Conservation (phyloP, 1,140 invertebrate species). For the Globodera ellingtonae region DNA sequence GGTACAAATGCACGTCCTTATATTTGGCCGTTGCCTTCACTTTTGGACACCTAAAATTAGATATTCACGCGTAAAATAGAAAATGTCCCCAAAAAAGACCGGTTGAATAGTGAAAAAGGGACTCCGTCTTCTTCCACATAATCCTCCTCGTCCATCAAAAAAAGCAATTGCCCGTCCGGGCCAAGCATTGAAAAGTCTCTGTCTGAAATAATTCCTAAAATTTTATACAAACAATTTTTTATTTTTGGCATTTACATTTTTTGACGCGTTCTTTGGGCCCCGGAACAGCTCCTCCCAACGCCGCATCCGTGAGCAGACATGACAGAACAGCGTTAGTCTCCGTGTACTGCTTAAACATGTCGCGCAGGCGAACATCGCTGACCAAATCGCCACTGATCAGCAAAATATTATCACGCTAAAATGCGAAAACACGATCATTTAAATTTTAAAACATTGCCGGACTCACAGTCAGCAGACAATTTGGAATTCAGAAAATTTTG, state of each 20-base stretch:
- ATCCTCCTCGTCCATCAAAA: constrained; percentile 48
- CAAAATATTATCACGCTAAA: constrained; percentile 48
- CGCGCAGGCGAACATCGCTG: constrained; percentile 40
- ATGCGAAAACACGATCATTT: too few relatives aligned
- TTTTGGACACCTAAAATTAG: constrained; percentile 36
- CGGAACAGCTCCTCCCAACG: constrained; percentile 35
- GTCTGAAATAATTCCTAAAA: constrained; percentile 35
- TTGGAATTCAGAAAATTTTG: too few relatives aligned
- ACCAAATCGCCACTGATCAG: constrained; percentile 49
- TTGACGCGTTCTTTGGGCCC: constrained; percentile 40
- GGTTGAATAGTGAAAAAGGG: neutral
- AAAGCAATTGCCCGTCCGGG: constrained; percentile 42
- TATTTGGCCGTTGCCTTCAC: constrained; percentile 47
- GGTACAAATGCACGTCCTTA: constrained; percentile 50
- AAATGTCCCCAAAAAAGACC: neutral
- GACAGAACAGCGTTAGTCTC: constrained; percentile 40
- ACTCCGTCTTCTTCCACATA: constrained; percentile 43
- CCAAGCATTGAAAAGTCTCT: constrained; percentile 44
- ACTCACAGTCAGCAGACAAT: too few relatives aligned
- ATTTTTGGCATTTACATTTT: constrained; percentile 32
- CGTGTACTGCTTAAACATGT: constrained; percentile 45
- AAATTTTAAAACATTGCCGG: too few relatives aligned
- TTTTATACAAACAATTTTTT: neutral
- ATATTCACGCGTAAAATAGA: constrained; percentile 3
- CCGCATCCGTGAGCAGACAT: constrained; percentile 44